A percentile compares a stretch with the other conserved stretches of the same genome.
These are phyloP conservation scores for Micrasema minimum DNA, from an alignment of 1,140 invertebrate genomes.

Conservation along the genomic window DNA sequence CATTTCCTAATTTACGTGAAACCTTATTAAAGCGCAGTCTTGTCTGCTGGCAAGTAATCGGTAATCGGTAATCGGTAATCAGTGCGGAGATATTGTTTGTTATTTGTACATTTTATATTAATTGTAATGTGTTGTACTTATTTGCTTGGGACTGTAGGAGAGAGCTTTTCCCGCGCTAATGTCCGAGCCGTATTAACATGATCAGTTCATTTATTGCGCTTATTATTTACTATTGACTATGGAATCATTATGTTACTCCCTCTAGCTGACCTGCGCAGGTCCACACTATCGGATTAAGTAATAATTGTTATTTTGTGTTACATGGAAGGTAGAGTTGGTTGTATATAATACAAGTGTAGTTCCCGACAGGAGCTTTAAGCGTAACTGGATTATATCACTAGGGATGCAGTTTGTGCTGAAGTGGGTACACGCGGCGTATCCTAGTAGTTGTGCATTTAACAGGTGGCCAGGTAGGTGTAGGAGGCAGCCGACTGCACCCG, in stretches of 20 bases:
- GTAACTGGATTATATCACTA: no score
- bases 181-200: slow-evolving; percentile 12
- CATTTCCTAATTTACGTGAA: no score
- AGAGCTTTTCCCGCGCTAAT: slow-evolving; percentile 11
- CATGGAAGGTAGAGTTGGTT: no score
- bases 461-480: neutral
- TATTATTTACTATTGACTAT: neutral
- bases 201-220: slow-evolving; percentile 6
- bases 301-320: no score
- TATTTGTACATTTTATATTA: slow-evolving; percentile 32
- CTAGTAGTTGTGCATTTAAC: slow-evolving; percentile 26
- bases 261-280: no score
- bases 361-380: neutral
- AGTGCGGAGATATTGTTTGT: slow-evolving; percentile 10
- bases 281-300: no score
- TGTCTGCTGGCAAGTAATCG: no score
- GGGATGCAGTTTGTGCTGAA: no score
- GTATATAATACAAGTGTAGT: no score
- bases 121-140: slow-evolving; percentile 37
- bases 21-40: neutral
- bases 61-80: neutral
- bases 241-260: no score
- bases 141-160: slow-evolving; percentile 27
- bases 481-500: slow-evolving; percentile 14
- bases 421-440: no score